Evolutionary conservation across 1,140 invertebrate species (phyloP).

Genomic region (Brachionus rotundiformis): DNA sequence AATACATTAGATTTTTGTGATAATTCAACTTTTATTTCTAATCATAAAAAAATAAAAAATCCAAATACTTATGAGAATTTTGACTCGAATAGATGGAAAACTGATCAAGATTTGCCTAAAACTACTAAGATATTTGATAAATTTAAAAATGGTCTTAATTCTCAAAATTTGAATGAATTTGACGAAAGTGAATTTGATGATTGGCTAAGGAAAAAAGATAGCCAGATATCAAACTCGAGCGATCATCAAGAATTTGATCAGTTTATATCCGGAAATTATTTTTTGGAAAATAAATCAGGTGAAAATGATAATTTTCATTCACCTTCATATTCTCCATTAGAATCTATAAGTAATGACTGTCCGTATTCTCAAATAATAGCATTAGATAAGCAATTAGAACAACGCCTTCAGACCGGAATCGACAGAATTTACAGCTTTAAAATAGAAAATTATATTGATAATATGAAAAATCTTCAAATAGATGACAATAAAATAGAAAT

Average conservation of each 20-base stretch:
- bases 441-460: not conserved
- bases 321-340: slow-evolving; percentile 17
- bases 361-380: not conserved
- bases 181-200: slow-evolving; percentile 22
- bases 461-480: not conserved
- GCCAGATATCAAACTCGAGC: not conserved
- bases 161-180: not conserved
- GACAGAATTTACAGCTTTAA: not conserved
- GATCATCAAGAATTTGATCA: not conserved
- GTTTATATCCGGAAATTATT: not conserved
- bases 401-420: not conserved
- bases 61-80: not conserved
- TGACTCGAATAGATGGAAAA: not conserved
- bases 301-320: not conserved
- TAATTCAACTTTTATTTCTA: no score
- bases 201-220: not conserved
- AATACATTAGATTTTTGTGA: not conserved
- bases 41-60: not conserved
- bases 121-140: not conserved
- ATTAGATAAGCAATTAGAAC: not conserved
- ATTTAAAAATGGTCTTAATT: not conserved
- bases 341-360: not conserved
- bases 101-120: no score
- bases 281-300: not conserved
- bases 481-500: slow-evolving; percentile 23